phyloP scores from a whole-genome alignment of 92 coral and sea anemone species.

The Palythoa grandis region DNA sequence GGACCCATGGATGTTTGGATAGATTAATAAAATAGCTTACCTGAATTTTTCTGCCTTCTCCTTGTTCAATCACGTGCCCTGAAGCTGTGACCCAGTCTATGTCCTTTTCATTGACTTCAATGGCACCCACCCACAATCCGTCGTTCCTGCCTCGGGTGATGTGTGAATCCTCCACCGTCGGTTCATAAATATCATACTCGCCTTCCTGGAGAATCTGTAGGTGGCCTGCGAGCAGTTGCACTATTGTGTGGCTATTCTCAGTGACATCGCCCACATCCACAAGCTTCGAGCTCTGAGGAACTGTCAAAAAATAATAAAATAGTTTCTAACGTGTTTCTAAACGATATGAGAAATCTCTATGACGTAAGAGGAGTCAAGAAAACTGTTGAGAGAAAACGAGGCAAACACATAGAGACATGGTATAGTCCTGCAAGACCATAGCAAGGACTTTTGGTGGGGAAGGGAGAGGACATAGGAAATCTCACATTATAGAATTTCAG shows the following conservation, averaged over 20 bases:
- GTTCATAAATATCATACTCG: slow-evolving; percentile 11
- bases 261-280: background rate
- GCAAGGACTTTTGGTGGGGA: too few relatives aligned
- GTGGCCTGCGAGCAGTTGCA: background rate
- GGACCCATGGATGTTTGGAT: too few relatives aligned
- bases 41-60: background rate
- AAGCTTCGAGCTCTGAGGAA: slow-evolving; percentile 1
- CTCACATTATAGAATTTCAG: too few relatives aligned
- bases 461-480: too few relatives aligned
- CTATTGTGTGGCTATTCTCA: background rate
- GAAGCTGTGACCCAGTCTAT: background rate
- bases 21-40: background rate
- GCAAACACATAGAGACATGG: too few relatives aligned
- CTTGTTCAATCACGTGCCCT: background rate
- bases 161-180: slow-evolving; percentile 15
- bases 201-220: slow-evolving; percentile 11
- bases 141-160: background rate
- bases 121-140: slow-evolving; percentile 17
- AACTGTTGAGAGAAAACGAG: too few relatives aligned
- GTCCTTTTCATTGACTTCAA: background rate
- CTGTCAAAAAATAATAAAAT: background rate
- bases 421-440: too few relatives aligned
- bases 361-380: too few relatives aligned
- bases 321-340: background rate
- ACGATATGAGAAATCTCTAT: too few relatives aligned